Evolutionary conservation across 37 sponge, comb jelly and placozoan species (phyloP), one percentile per base, ranked within the genome.

Genomic region (Cladorhizidae sp.): DNA sequence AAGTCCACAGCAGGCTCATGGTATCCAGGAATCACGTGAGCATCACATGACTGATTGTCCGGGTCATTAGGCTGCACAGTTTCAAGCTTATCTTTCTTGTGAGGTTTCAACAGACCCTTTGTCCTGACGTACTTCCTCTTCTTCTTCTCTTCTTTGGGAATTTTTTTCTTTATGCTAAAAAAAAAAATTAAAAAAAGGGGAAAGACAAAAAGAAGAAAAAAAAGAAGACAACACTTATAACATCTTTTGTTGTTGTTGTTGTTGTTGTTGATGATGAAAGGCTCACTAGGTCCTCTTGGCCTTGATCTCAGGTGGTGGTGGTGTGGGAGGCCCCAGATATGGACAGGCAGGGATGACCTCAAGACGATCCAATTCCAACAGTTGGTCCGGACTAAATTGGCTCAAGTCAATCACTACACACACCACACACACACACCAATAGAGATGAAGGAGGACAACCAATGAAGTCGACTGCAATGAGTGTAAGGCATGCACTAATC

Each of bases 321-420:
- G 68, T 31, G 80, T 18, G 41, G 65, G 57, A n/a, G 54, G 70
- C 28, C 71, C 72, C 39, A 64, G 1, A 49, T 76, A 71, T 0
- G 78, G 40, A 38, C 85, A 85, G 36, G 41, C 29, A 70, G 85
- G 85, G 29, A 85, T 85, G 21, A 35, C 36, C 1, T 85, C 85
- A 2, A 85, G 72, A 39, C 74, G 75, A 20, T 56, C 59, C 2
- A 43, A 12, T 20, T 67, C 83, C 51, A 68, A 31, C 9, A 85
- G 71, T 20, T 77, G 68, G 45, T 77, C 72, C 0, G 85, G 77
- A 28, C 54, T 57, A 3, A 85, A 37, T 29, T 68, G 22, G 63
- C 85, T 85, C 71, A 85, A 70, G 51, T 85, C 85, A 55, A 85
- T 76, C 72, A 85, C 85, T 85, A 72, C 36, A 42, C n/a, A n/a